phyloP scores from a whole-genome alignment of 1,140 invertebrate genomes.

The Euura saliciscinereae region DNA sequence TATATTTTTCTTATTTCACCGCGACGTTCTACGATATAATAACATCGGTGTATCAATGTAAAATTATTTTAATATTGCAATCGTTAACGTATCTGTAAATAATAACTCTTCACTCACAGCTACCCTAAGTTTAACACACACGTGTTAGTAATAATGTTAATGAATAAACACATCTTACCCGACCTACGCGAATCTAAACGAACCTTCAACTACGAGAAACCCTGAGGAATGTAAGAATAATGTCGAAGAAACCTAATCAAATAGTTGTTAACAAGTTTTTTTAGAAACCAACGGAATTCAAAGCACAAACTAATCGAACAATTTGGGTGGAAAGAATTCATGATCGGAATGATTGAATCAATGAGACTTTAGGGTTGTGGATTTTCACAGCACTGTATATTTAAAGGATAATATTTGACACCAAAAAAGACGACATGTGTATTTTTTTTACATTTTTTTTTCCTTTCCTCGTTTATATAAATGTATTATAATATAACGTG shows the following conservation, averaged over 20 bases:
- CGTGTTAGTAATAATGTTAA: neutral
- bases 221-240: too few relatives aligned
- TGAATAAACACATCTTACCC: neutral
- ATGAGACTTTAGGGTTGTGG: neutral
- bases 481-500: neutral
- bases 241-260: too few relatives aligned
- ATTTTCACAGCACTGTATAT: constrained; percentile 2
- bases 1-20: constrained; percentile 1
- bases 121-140: neutral
- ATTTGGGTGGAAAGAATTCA: too few relatives aligned
- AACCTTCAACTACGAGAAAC: neutral
- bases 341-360: too few relatives aligned
- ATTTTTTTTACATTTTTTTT: neutral
- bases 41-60: neutral
- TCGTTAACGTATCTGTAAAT: neutral
- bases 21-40: neutral
- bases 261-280: too few relatives aligned
- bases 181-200: neutral
- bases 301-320: too few relatives aligned
- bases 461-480: neutral
- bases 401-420: constrained; percentile 2
- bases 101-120: neutral
- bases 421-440: neutral
- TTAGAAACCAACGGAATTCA: too few relatives aligned
- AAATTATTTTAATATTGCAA: neutral